Percentiles rank a stretch among this genome's conserved stretches.
Conservation (phyloP, 2,797 vertebrate genomes). For the Brachyrhaphis roseni region DNA sequence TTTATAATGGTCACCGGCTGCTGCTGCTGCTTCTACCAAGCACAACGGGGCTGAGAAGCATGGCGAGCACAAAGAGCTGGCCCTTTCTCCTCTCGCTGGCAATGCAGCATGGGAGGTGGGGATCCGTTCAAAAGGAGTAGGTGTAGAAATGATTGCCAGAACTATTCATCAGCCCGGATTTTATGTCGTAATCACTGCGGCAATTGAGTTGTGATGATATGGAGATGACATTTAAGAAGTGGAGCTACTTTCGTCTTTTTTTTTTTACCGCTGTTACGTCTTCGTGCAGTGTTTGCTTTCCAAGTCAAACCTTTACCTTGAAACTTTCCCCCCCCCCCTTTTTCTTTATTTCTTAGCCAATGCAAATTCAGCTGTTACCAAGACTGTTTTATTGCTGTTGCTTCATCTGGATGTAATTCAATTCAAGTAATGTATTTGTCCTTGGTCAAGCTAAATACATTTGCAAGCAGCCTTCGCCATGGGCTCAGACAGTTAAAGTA, state of each 20-base stretch:
- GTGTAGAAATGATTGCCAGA: slow-evolving; percentile 53
- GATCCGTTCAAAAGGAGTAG: slow-evolving; percentile 53
- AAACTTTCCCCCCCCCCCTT: neutral
- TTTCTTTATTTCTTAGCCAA: slow-evolving; percentile 25
- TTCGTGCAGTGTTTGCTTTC: slow-evolving; percentile 24
- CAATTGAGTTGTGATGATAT: slow-evolving; percentile 59
- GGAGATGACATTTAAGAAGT: slow-evolving; percentile 54
- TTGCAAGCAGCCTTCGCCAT: slow-evolving; percentile 43
- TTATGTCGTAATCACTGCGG: slow-evolving; percentile 57
- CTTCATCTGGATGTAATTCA: slow-evolving; percentile 52
- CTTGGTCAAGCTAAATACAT: slow-evolving; percentile 57
- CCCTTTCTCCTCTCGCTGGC: slow-evolving; percentile 56
- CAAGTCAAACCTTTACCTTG: slow-evolving; percentile 27
- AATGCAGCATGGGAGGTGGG: slow-evolving; percentile 67
- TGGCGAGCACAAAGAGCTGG: slow-evolving; percentile 62
- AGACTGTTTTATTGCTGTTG: slow-evolving; percentile 49
- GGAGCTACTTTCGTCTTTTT: slow-evolving; percentile 41
- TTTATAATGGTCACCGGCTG: slow-evolving; percentile 84
- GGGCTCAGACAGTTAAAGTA: slow-evolving; percentile 38
- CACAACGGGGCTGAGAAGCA: slow-evolving; percentile 63
- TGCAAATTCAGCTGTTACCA: slow-evolving; percentile 29
- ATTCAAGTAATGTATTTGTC: slow-evolving; percentile 56
- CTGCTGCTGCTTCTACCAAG: slow-evolving; percentile 67
- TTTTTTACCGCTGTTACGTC: slow-evolving; percentile 32
- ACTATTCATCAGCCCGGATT: slow-evolving; percentile 59